Evolutionary conservation across 2,113 vertebrate genomes (phyloP).

Genomic region (Microtus montanus): DNA sequence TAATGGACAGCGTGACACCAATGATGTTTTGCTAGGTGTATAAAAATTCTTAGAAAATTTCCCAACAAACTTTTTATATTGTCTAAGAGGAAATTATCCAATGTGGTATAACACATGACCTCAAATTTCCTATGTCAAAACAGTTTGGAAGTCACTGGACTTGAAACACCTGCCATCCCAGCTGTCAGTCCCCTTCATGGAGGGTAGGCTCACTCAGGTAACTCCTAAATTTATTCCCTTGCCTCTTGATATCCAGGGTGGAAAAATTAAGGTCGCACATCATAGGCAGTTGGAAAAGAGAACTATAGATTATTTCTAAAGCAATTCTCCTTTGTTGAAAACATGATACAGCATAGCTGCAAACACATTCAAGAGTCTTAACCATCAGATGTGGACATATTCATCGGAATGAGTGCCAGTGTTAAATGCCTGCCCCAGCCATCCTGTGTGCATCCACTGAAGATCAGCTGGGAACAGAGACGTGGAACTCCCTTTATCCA

Average conservation of each 20-base stretch:
- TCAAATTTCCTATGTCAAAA: slow-evolving; percentile 2
- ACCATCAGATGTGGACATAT: not conserved
- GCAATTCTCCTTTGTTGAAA: slow-evolving; percentile 22
- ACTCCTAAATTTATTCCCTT: slow-evolving; percentile 47
- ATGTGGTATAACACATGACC: not conserved
- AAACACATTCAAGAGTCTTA: slow-evolving; percentile 1
- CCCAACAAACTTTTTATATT: slow-evolving; percentile 7
- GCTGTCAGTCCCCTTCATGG: not conserved
- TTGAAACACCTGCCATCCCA: not conserved
- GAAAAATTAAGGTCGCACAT: slow-evolving; percentile 45
- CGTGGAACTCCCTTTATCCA: not conserved
- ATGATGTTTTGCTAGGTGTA: not conserved
- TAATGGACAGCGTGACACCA: not conserved
- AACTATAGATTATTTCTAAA: slow-evolving; percentile 5
- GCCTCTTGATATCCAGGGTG: slow-evolving; percentile 50
- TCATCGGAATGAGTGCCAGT: not conserved
- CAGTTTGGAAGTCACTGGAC: not conserved
- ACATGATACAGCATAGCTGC: not conserved
- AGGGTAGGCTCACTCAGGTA: not conserved
- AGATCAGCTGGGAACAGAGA: not conserved
- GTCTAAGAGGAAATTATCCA: slow-evolving; percentile 13
- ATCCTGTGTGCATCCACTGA: not conserved
- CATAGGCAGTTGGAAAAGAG: slow-evolving; percentile 1
- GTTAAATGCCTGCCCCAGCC: not conserved
- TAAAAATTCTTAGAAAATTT: slow-evolving; percentile 6